A percentile compares a stretch with the other conserved stretches of the same genome.
These are phyloP conservation scores for Rhorus exstirpatorius DNA, from an alignment of 2,888 invertebrate genomes.

Conservation along the genomic window DNA sequence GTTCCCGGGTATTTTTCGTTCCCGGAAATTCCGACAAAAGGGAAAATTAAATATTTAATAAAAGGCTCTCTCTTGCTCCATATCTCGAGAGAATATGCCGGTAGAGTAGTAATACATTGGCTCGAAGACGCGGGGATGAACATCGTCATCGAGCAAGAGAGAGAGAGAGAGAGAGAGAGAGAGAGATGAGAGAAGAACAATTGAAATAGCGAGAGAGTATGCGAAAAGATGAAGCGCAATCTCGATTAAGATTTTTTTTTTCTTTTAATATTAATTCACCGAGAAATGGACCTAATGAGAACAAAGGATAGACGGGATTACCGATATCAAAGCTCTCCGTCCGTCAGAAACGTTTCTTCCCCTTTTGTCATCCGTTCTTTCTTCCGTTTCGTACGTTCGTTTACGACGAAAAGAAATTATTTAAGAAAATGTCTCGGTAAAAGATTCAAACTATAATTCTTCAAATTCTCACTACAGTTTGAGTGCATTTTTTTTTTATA, in stretches of 20 bases:
- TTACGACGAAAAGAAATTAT: background rate
- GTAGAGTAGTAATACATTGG: background rate
- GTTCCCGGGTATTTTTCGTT: constrained; percentile 26
- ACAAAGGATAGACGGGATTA: constrained; percentile 43
- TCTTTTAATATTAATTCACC: constrained; percentile 53
- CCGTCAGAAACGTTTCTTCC: background rate
- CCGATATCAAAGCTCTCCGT: constrained; percentile 34
- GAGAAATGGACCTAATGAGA: constrained; percentile 9
- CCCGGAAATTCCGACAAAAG: constrained; percentile 36
- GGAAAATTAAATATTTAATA: constrained; percentile 68
- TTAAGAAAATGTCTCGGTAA: no score
- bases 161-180: constrained; percentile 18
- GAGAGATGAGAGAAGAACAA: constrained; percentile 27
- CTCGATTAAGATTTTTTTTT: constrained; percentile 39
- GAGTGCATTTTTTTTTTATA: background rate
- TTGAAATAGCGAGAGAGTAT: constrained; percentile 15
- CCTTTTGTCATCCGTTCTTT: constrained; percentile 2
- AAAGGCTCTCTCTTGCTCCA: constrained; percentile 28
- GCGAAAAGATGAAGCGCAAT: constrained; percentile 45
- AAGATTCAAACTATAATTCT: background rate
- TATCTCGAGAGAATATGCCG: constrained; percentile 7
- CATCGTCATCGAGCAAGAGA: constrained; percentile 29
- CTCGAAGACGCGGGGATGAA: constrained; percentile 36
- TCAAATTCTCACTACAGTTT: background rate
- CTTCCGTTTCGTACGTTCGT: background rate